Base-by-base conservation (phyloP, 2,113 vertebrate species). In the Colaptes auratus region DNA sequence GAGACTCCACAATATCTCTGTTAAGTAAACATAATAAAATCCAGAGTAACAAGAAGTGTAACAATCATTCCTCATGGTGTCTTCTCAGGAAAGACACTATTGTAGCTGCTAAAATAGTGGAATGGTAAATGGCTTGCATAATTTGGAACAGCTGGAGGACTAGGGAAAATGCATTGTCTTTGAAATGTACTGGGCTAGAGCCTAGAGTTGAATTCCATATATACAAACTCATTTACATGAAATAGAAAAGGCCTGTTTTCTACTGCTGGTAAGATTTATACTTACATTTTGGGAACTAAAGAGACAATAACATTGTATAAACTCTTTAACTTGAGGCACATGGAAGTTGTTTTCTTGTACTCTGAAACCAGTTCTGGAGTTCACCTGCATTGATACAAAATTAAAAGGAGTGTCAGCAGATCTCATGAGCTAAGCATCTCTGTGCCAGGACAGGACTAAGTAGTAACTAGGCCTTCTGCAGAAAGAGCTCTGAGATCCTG, bases 271-370 rank as follows among this genome's bases (percentile, higher is more conserved):
- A 44, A 79, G 59, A 58, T 58, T 76, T 82, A 36, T 89, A 96
- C 97, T 95, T 96, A 97, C 96, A 28, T 1, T 0, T 35, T 4
- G 0, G 2, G 0, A 0, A 30, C 4, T 6, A 10, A 0, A 1
- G 1, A 0, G 0, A 0, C 0, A 1, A 58, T 1, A 20, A 0
- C 1, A 0, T 1, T 0, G 0, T 3, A 63, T 21, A 56, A 92
- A 18, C 0, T 0, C 0, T 75, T 19, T 69, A 58, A 93, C 61
- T 65, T 64, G 2, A 67, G 77, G 33, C 56, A 97, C 10, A 10
- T 86, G 36, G 77, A 97, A 97, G 15, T n/a, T 64, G 12, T 67
- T 76, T 70, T 86, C 83, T 15, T 33, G 50, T 48, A 96, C 66
- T 79, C 72, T 82, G 64, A 65, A 88, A 39, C 94, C 93, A 56